Evolutionary conservation across 2,797 vertebrate genomes (phyloP).

Genomic region (Monodelphis domestica): DNA sequence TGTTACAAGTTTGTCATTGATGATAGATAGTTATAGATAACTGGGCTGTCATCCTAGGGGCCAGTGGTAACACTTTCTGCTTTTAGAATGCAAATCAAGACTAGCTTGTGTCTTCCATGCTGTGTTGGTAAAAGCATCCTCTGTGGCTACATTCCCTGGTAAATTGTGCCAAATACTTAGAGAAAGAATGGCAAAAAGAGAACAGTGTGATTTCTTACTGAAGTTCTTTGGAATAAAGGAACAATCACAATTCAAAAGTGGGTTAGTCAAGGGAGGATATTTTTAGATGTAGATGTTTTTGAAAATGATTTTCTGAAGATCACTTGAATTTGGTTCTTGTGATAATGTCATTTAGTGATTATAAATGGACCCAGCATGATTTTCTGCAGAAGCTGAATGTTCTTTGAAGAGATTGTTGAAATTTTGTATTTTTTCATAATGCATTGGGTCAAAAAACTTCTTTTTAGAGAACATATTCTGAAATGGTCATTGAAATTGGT

Average conservation of each 20-base stretch:
- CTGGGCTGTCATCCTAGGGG: constrained; percentile 50
- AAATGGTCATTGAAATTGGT: constrained; percentile 53
- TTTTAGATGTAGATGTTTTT: constrained; percentile 45
- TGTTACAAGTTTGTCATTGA: constrained; percentile 42
- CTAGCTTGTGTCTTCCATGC: constrained; percentile 47
- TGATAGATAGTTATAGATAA: constrained; percentile 47
- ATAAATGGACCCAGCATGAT: constrained; percentile 28
- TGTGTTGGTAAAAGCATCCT: constrained; percentile 53
- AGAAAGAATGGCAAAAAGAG: constrained; percentile 49
- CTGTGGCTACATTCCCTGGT: constrained; percentile 33
- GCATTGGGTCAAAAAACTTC: constrained; percentile 28
- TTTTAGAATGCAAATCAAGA: constrained; percentile 39
- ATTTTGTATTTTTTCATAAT: constrained; percentile 52
- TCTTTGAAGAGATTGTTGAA: constrained; percentile 53
- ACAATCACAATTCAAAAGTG: neutral
- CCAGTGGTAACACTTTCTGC: constrained; percentile 51
- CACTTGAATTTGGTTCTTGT: constrained; percentile 5
- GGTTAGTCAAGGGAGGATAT: constrained; percentile 38
- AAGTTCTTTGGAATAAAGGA: constrained; percentile 47
- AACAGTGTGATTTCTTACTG: constrained; percentile 56
- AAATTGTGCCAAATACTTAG: neutral
- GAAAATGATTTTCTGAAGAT: constrained; percentile 33
- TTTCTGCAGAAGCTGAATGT: constrained; percentile 25
- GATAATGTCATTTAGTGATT: constrained; percentile 42
- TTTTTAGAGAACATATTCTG: constrained; percentile 41